A percentile compares a stretch with the other conserved stretches of the same genome.
Conservation (phyloP, 2,113 vertebrate genomes). For the Mustelus asterias region DNA sequence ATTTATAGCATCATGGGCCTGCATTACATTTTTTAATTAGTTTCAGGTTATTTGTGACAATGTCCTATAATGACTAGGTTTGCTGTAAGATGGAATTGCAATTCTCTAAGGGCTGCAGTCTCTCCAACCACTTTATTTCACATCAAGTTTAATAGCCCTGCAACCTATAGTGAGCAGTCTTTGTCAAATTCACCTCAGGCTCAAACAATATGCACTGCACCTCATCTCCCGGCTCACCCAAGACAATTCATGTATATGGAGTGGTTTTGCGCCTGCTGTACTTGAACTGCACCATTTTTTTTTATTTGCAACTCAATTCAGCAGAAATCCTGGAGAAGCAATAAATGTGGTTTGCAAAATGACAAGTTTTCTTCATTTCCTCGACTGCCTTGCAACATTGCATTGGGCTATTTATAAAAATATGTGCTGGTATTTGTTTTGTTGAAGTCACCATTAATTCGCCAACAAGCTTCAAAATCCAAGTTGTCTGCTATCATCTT, state of each 20-base stretch:
- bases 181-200: slow-evolving; percentile 37
- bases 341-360: not conserved
- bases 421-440: not conserved
- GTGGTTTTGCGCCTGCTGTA: not conserved
- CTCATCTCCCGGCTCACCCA: not conserved
- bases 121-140: slow-evolving; percentile 34
- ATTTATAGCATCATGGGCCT: slow-evolving; percentile 20
- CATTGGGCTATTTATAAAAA: not conserved
- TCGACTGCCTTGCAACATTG: not conserved
- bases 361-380: not conserved
- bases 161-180: slow-evolving; percentile 30
- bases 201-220: slow-evolving; percentile 33
- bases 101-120: slow-evolving; percentile 33
- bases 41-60: slow-evolving; percentile 37
- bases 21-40: slow-evolving; percentile 34
- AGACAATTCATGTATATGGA: slow-evolving; percentile 15
- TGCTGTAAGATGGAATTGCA: slow-evolving; percentile 28
- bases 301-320: slow-evolving; percentile 25
- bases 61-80: slow-evolving; percentile 29
- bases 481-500: not conserved
- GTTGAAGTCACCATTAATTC: not conserved
- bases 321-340: slow-evolving; percentile 3
- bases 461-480: not conserved
- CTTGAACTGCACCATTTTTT: not conserved
- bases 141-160: slow-evolving; percentile 37